These are phyloP conservation scores for Lutjanus argentimaculatus DNA, from an alignment of 2,797 vertebrate genomes.

Conservation along the genomic window DNA sequence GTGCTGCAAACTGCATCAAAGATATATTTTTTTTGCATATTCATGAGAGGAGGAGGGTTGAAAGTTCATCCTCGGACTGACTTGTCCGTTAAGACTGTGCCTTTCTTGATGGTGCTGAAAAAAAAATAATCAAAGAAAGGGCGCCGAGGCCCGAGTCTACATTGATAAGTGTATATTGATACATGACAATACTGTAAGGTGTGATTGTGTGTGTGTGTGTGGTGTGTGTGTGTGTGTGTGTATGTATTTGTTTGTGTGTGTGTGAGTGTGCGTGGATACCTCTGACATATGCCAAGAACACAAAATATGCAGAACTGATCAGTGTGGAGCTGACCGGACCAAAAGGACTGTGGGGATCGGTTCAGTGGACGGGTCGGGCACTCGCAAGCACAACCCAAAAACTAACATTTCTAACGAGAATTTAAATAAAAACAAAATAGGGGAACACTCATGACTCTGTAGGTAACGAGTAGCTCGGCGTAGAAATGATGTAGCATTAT, in stretches of 20 bases:
- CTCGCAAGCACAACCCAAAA: constrained; percentile 83
- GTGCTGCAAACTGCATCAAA: constrained; percentile 21
- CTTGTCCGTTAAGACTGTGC: constrained; percentile 90
- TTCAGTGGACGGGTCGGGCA: constrained; percentile 63
- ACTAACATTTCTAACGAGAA: constrained; percentile 39
- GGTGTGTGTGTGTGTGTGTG: constrained; percentile 49
- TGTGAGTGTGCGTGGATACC: constrained; percentile 55
- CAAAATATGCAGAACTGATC: constrained; percentile 86
- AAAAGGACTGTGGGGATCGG: constrained; percentile 77
- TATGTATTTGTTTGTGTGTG: constrained; percentile 56
- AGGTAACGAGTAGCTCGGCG: constrained; percentile 43
- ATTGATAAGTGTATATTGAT: constrained; percentile 76
- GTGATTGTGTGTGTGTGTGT: constrained; percentile 58
- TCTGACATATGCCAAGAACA: constrained; percentile 88
- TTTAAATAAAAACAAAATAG: constrained; percentile 4
- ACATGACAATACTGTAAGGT: constrained; percentile 79
- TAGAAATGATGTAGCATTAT: constrained; percentile 70
- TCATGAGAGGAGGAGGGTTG: constrained; percentile 57
- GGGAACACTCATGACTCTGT: constrained; percentile 31
- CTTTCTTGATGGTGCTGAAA: constrained; percentile 96
- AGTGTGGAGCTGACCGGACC: constrained; percentile 88
- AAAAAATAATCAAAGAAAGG: constrained; percentile 70
- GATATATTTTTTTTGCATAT: constrained; percentile 4
- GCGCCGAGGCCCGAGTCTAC: constrained; percentile 73
- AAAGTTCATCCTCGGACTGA: constrained; percentile 64